A percentile compares a stretch with the other conserved stretches of the same genome.
Evolutionary conservation across 1,140 invertebrate genomes (phyloP).

Genomic region (Acyrthosiphon pisum): DNA sequence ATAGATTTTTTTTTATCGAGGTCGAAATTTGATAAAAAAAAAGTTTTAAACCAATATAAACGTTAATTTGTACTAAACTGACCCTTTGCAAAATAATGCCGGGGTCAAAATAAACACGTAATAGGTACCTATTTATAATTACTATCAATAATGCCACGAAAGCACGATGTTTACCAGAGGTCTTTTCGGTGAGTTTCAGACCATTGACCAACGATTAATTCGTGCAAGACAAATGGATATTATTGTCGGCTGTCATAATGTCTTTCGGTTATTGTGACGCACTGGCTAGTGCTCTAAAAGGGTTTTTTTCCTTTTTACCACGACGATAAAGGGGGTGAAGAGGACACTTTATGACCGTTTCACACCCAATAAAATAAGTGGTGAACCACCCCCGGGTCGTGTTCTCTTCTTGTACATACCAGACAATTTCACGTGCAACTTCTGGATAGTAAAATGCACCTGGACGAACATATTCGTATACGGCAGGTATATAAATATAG

Average conservation of each 20-base stretch:
- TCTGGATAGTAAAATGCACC: constrained; percentile 30
- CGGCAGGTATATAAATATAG: too few species aligned
- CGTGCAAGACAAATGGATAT: not conserved
- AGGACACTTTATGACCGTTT: constrained; percentile 29
- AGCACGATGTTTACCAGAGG: not conserved
- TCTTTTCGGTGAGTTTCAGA: not conserved
- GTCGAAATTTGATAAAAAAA: not conserved
- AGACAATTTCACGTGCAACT: not conserved
- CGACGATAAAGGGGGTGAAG: not conserved
- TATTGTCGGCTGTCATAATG: not conserved
- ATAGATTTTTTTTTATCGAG: not conserved
- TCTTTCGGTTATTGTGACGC: not conserved
- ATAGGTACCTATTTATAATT: not conserved
- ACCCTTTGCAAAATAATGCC: not conserved
- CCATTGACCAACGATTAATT: not conserved
- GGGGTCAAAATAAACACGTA: not conserved
- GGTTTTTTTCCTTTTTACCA: not conserved
- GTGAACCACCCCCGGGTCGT: not conserved
- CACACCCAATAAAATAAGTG: constrained; percentile 27
- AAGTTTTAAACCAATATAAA: not conserved
- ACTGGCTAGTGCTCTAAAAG: not conserved
- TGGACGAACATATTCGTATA: not conserved
- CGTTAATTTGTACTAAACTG: not conserved
- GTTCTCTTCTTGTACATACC: not conserved
- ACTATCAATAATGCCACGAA: not conserved